Evolutionary conservation across 92 coral and sea anemone genomes (phyloP), one percentile per base, ranked within the genome.

Genomic region (Actinernus sp.): DNA sequence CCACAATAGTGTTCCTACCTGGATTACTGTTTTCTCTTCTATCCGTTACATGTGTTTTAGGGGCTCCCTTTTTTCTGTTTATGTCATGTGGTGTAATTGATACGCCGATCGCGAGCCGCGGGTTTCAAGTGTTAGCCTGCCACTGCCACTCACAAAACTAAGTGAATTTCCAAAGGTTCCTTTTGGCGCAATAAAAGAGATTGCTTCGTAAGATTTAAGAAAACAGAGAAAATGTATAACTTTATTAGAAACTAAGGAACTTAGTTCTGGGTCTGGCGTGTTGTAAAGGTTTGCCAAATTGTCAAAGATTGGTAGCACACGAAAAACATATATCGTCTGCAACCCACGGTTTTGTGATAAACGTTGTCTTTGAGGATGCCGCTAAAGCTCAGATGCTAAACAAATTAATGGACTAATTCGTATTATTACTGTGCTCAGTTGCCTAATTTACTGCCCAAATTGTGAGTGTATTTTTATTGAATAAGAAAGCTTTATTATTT

Each of bases 281-380:
- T 55, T 18, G 48, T 4, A 24, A 55, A 57, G 45, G 17, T 10
- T 58, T n/a, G 28, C 17, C 29, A 19, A 31, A 57, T 30, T 26
- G 54, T 6, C 19, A 27, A 30, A 33, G 45, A 10, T 55, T 70
- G 21, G 30, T 14, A 70, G 78, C 91, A 85, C 86, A 78, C 91
- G 86, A 85, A 85, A 85, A 85, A 85, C 41, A 72, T 64, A 85
- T 82, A 74, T 71, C 71, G 46, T 45, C 73, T 55, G 86, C 68
- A 31, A 64, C 72, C 62, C 64, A 53, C 44, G 56, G 66, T 50
- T 51, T 49, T 44, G 73, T 53, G 86, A 85, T 78, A 78, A 85
- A 85, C 91, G 77, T 23, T 64, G 58, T 48, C 91, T 85, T 85
- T 85, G 91, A 63, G 85, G 60, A 70, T 58, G 68, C 91, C 86